Percentiles rank a stretch among this genome's conserved stretches.
These are phyloP conservation scores for Carlito syrichta DNA, from an alignment of 2,113 vertebrate genomes.

Conservation along the genomic window DNA sequence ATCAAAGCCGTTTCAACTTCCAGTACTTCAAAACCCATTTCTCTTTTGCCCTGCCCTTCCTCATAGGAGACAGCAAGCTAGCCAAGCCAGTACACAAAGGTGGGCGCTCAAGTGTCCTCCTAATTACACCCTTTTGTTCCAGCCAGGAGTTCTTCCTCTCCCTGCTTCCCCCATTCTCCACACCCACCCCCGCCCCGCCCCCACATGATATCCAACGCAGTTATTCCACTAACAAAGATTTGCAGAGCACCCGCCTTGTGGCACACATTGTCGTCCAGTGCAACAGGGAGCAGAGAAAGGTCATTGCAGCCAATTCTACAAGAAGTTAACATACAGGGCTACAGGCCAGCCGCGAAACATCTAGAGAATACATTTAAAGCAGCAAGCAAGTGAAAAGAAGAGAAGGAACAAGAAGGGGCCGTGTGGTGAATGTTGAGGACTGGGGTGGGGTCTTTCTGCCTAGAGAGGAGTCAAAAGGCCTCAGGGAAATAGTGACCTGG, in stretches of 20 bases:
- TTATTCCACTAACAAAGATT: not conserved
- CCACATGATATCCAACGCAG: not conserved
- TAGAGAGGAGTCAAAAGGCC: not conserved
- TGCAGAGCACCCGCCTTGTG: not conserved
- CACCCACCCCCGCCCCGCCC: too few species aligned
- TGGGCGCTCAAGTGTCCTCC: not conserved
- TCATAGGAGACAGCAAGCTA: not conserved
- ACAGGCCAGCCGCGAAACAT: accelerated
- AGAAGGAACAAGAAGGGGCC: not conserved
- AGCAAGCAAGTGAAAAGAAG: not conserved
- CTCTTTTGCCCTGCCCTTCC: not conserved
- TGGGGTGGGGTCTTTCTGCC: not conserved
- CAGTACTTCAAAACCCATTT: not conserved
- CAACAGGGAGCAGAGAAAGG: not conserved
- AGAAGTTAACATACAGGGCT: not conserved
- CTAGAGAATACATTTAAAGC: not conserved
- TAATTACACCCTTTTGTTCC: not conserved
- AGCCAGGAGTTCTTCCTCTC: not conserved
- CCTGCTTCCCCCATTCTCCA: not conserved
- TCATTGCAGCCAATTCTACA: not conserved
- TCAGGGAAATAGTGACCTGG: accelerated
- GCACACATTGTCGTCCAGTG: not conserved
- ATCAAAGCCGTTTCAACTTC: not conserved
- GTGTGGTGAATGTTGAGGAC: not conserved
- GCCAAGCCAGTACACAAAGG: not conserved